These are phyloP conservation scores for Lasioglossum albipes DNA, from an alignment of 1,140 invertebrate species.

Conservation along the genomic window DNA sequence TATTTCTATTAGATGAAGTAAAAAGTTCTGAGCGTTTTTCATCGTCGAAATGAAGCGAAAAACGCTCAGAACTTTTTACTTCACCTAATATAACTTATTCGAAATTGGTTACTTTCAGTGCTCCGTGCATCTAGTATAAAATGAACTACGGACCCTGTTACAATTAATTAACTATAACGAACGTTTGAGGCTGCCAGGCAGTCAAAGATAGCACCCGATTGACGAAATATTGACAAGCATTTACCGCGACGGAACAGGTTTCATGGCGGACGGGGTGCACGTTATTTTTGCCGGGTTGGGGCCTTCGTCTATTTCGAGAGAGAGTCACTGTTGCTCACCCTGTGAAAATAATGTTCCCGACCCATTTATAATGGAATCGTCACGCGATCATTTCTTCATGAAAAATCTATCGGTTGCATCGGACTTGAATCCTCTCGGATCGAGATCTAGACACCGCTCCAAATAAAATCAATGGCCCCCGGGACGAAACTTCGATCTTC, in stretches of 20 bases:
- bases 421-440: neutral
- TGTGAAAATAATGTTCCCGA: conserved; percentile 74
- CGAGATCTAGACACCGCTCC: neutral
- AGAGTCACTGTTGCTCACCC: conserved; percentile 65
- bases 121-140: no score
- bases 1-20: no score
- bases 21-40: no score
- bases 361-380: conserved; percentile 75
- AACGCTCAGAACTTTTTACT: no score
- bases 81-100: no score
- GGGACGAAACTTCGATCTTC: conserved; percentile 14
- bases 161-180: no score
- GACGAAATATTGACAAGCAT: neutral
- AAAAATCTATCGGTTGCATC: neutral
- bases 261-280: conserved; percentile 37
- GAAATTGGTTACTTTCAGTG: no score
- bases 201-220: neutral
- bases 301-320: conserved; percentile 79
- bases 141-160: no score
- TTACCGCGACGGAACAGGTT: conserved; percentile 5
- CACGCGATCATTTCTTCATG: conserved; percentile 36
- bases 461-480: neutral
- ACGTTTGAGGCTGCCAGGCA: no score
- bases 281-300: conserved; percentile 77
- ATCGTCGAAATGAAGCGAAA: no score